Evolutionary conservation across 2,888 invertebrate genomes (phyloP).

Genomic region (Flexamia atlantica): DNA sequence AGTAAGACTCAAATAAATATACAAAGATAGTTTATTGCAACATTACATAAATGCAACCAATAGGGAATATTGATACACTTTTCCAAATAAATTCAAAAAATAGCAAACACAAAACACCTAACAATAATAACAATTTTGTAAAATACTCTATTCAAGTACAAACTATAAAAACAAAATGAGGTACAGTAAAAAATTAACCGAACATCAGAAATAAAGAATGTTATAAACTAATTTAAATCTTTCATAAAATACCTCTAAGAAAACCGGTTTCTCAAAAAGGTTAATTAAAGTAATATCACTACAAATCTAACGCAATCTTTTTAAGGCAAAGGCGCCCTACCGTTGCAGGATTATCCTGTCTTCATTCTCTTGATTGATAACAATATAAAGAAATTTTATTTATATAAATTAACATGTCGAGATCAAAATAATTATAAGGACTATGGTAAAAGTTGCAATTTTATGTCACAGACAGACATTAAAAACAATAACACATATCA

Average conservation of each 20-base stretch:
- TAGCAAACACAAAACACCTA: not conserved
- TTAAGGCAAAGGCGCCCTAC: not conserved
- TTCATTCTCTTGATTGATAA: not conserved
- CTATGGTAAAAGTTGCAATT: not conserved
- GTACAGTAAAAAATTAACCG: not conserved
- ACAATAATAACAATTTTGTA: conserved; percentile 13
- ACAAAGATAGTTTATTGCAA: conserved; percentile 32
- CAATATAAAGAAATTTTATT: not conserved
- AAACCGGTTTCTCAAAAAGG: not conserved
- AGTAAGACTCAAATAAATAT: not conserved
- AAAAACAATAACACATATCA: conserved; percentile 18
- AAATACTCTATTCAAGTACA: not conserved
- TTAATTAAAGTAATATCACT: not conserved
- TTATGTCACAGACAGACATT: not conserved
- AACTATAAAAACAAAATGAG: not conserved
- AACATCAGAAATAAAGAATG: not conserved
- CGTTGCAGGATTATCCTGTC: not conserved
- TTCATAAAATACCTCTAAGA: not conserved
- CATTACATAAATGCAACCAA: conserved; percentile 13
- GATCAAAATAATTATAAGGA: not conserved
- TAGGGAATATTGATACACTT: not conserved
- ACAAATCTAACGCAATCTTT: not conserved
- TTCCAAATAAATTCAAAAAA: not conserved
- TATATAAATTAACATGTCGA: not conserved
- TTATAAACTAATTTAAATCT: not conserved